Conservation (phyloP, 2,888 invertebrate genomes). For the Gonocerus acuteangulatus region DNA sequence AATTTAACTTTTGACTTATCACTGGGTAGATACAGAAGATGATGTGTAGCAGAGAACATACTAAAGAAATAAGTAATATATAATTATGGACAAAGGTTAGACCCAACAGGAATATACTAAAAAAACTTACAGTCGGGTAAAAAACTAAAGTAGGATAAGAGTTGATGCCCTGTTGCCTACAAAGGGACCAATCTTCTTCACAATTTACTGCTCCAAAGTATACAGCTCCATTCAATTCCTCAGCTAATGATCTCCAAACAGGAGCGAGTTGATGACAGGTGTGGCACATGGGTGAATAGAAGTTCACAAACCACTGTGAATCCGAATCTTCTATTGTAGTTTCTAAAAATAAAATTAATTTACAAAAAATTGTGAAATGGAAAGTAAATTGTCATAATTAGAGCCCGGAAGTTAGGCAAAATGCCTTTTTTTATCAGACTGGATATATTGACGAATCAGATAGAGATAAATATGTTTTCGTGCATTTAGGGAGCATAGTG, state of each 20-base stretch:
- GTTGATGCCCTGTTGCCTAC: slow-evolving; percentile 63
- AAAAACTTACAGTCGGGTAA: slow-evolving; percentile 51
- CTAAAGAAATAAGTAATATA: no score
- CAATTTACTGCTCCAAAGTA: slow-evolving; percentile 80
- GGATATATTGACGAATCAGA: no score
- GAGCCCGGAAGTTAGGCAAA: no score
- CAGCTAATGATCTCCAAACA: slow-evolving; percentile 70
- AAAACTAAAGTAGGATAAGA: slow-evolving; percentile 70
- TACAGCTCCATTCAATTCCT: slow-evolving; percentile 68
- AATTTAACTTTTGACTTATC: no score
- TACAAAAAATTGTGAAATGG: background rate
- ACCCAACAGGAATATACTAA: no score
- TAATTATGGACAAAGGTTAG: no score
- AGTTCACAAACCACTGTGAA: slow-evolving; percentile 77
- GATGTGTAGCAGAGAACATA: no score
- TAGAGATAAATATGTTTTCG: no score
- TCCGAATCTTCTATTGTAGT: slow-evolving; percentile 51
- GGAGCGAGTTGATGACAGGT: slow-evolving; percentile 79
- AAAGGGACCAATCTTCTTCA: slow-evolving; percentile 72
- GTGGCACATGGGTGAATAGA: slow-evolving; percentile 77
- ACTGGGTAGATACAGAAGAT: no score
- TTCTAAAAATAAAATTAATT: slow-evolving; percentile 42
- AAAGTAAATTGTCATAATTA: background rate
- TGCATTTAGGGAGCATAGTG: no score
- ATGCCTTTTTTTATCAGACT: no score